A percentile compares a stretch with the other conserved stretches of the same genome.
phyloP scores from a whole-genome alignment of 2,888 invertebrate genomes.

The Cepaea hortensis region DNA sequence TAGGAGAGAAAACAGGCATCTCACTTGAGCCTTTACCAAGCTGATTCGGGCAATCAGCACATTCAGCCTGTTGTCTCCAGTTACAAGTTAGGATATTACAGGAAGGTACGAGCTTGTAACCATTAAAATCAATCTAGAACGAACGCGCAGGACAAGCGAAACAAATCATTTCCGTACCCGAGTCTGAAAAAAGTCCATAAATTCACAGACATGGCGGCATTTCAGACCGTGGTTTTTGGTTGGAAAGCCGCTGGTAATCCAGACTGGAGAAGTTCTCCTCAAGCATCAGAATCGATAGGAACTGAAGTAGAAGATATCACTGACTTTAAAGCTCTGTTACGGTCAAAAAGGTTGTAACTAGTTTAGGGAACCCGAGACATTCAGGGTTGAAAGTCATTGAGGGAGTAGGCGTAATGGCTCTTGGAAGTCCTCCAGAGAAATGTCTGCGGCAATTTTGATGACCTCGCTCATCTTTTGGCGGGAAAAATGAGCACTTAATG shows the following conservation, averaged over 20 bases:
- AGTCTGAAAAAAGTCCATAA: constrained; percentile 16
- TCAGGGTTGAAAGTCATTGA: background rate
- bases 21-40: background rate
- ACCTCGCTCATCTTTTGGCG: background rate
- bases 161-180: constrained; percentile 41
- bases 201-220: constrained; percentile 25
- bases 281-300: constrained; percentile 19
- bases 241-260: constrained; percentile 7
- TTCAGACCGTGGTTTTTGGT: background rate
- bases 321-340: constrained; percentile 33
- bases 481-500: background rate
- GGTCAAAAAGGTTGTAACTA: constrained; percentile 7
- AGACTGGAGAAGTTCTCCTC: background rate
- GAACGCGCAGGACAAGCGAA: constrained; percentile 25
- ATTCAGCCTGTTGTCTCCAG: too few relatives aligned
- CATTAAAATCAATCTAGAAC: constrained; percentile 40
- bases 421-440: background rate
- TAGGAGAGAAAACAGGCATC: constrained; percentile 9
- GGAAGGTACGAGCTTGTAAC: background rate
- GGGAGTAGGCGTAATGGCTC: constrained; percentile 8
- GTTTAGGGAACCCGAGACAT: constrained; percentile 19
- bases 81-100: background rate
- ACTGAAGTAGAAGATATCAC: constrained; percentile 28
- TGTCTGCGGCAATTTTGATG: background rate
- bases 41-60: background rate